Evolutionary conservation across 2,797 vertebrate genomes (phyloP).

Genomic region (Sarcophilus harrisii): DNA sequence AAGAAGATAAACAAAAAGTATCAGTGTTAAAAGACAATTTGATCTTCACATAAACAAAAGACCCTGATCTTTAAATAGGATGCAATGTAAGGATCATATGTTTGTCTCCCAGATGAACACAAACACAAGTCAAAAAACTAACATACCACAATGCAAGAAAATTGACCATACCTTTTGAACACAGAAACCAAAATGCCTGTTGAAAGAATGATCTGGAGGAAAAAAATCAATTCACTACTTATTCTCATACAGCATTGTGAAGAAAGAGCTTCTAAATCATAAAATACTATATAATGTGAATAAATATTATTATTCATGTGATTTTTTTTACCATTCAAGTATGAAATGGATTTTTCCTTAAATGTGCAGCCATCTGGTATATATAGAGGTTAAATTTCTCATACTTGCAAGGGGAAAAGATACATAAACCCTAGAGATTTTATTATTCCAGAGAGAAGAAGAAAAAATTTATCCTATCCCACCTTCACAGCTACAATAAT

Average conservation of each 20-base stretch:
- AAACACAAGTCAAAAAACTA: neutral
- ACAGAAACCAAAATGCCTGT: neutral
- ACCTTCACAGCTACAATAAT: slow-evolving; percentile 93
- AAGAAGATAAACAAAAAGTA: neutral
- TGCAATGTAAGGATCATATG: neutral
- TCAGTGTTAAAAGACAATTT: neutral
- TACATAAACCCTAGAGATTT: neutral
- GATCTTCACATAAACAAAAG: neutral
- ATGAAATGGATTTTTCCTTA: neutral
- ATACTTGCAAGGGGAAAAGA: neutral
- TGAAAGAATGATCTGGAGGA: neutral
- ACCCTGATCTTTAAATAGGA: neutral
- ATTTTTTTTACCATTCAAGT: neutral
- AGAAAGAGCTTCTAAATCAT: neutral
- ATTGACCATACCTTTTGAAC: neutral
- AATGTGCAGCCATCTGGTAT: neutral
- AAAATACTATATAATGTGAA: neutral
- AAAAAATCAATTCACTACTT: neutral
- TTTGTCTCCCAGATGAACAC: neutral
- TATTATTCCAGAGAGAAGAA: neutral
- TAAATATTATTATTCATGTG: neutral
- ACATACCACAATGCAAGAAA: neutral
- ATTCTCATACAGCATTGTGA: neutral
- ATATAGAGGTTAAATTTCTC: neutral
- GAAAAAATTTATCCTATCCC: neutral